Percentiles rank a stretch among this genome's conserved stretches.
Evolutionary conservation across 1,140 invertebrate genomes (phyloP).

Genomic region (Mamestra configurata): DNA sequence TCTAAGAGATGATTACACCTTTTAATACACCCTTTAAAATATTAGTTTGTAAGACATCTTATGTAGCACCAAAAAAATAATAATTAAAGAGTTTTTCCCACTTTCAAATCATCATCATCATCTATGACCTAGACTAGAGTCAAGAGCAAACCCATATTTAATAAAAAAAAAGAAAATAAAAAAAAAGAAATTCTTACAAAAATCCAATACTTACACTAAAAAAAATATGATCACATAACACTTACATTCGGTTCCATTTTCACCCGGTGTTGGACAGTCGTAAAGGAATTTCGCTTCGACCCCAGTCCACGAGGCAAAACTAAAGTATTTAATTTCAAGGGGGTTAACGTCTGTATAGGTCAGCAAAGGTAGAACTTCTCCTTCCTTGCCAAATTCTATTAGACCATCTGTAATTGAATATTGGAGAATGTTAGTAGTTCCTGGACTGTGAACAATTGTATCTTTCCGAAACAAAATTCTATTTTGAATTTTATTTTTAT

Average conservation of each 20-base stretch:
- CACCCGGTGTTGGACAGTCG: constrained; percentile 84
- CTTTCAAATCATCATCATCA: too few relatives aligned
- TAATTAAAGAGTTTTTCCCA: too few relatives aligned
- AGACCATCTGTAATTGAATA: constrained; percentile 81
- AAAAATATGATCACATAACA: constrained; percentile 17
- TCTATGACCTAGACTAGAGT: too few relatives aligned
- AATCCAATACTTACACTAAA: background rate
- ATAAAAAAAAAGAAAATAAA: too few relatives aligned
- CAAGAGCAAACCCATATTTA: too few relatives aligned
- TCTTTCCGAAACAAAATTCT: too few relatives aligned
- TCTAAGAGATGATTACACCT: too few relatives aligned
- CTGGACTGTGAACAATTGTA: background rate
- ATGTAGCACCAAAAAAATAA: too few relatives aligned
- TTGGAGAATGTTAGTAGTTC: constrained; percentile 42
- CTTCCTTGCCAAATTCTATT: constrained; percentile 88
- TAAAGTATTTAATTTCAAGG: constrained; percentile 88
- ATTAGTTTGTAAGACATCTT: too few relatives aligned
- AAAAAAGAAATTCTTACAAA: background rate
- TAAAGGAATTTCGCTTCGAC: constrained; percentile 89
- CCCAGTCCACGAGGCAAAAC: constrained; percentile 89
- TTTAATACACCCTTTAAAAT: too few relatives aligned
- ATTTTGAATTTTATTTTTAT: too few relatives aligned
- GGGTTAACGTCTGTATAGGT: constrained; percentile 87
- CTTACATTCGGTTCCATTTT: constrained; percentile 61
- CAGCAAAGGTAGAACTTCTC: constrained; percentile 86